These are phyloP conservation scores for Fringilla coelebs DNA, from an alignment of 2,797 vertebrate genomes.

Conservation along the genomic window DNA sequence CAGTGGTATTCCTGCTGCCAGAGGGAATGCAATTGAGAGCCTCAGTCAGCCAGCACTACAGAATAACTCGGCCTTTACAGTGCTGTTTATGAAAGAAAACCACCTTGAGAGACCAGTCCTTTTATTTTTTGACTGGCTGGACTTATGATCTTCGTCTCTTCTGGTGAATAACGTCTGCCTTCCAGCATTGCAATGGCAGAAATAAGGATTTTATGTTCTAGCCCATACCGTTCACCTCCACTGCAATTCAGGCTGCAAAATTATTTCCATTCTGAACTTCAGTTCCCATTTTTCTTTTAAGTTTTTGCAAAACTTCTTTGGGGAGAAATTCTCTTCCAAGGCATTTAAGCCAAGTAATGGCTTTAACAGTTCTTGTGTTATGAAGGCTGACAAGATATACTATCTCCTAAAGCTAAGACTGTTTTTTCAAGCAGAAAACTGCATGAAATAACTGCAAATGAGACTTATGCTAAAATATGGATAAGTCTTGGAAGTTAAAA, in stretches of 20 bases:
- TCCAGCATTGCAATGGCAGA: slow-evolving; percentile 7
- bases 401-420: slow-evolving; percentile 47
- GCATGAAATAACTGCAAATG: slow-evolving; percentile 49
- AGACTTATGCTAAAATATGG: slow-evolving; percentile 46
- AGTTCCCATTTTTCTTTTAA: slow-evolving; percentile 11
- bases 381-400: slow-evolving; percentile 43
- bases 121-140: background rate
- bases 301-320: slow-evolving; percentile 39
- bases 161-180: slow-evolving; percentile 18
- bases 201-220: slow-evolving; percentile 36
- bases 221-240: background rate
- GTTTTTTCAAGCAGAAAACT: slow-evolving; percentile 56
- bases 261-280: slow-evolving; percentile 21
- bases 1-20: background rate
- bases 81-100: background rate
- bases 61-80: background rate
- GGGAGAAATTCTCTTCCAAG: slow-evolving; percentile 10
- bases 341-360: slow-evolving; percentile 43
- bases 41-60: background rate
- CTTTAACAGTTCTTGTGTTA: slow-evolving; percentile 28
- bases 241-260: slow-evolving; percentile 21
- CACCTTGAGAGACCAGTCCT: background rate
- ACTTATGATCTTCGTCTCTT: background rate
- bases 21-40: background rate
- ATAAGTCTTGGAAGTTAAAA: slow-evolving; percentile 48